These are phyloP conservation scores for Mesorhabditis belari DNA, from an alignment of 2,888 invertebrate species.

Conservation along the genomic window DNA sequence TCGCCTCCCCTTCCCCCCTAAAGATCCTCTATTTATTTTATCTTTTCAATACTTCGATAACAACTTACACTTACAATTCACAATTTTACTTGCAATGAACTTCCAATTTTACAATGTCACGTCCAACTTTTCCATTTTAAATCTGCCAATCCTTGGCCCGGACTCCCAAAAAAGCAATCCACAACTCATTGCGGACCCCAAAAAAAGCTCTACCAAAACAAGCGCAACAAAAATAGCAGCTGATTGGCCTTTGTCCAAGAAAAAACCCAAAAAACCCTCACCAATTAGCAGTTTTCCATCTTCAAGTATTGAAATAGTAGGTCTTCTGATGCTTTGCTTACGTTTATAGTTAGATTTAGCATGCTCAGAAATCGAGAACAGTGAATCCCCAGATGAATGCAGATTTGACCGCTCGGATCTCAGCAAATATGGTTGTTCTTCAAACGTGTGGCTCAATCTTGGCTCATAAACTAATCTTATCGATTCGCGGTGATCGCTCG, in stretches of 20 bases:
- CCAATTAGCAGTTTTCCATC: constrained; percentile 50
- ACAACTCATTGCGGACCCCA: no score
- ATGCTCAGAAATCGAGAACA: constrained; percentile 33
- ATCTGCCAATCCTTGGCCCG: no score
- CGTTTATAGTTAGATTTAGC: constrained; percentile 16
- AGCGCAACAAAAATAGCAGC: not conserved
- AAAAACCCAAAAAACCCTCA: constrained; percentile 10
- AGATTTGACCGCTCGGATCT: constrained; percentile 2
- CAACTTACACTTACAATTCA: no score
- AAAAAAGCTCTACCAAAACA: no score
- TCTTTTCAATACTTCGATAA: no score
- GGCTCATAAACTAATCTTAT: not conserved
- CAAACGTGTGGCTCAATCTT: not conserved
- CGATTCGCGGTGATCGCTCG: not conserved
- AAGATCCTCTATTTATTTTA: no score
- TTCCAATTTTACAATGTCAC: no score
- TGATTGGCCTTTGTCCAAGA: not conserved
- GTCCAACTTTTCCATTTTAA: no score
- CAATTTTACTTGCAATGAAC: no score
- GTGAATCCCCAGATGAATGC: constrained; percentile 35
- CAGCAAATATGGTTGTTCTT: not conserved
- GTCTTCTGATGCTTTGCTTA: constrained; percentile 34
- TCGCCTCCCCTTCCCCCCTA: no score
- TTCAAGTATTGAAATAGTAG: constrained; percentile 50
- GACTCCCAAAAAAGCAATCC: no score